Evolutionary conservation across 1,140 invertebrate species (phyloP).

Genomic region (Heliconius hewitsoni): DNA sequence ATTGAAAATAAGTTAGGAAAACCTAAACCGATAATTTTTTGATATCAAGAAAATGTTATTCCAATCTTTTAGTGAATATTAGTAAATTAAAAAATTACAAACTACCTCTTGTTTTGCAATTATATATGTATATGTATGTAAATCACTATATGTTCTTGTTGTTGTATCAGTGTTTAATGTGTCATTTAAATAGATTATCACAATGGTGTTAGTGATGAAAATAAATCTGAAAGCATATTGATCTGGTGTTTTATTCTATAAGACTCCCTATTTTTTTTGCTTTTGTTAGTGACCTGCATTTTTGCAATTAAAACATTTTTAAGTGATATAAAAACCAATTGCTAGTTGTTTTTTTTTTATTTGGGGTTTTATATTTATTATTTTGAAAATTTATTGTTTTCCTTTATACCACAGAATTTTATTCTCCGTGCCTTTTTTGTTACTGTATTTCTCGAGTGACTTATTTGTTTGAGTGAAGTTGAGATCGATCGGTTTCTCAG

Average conservation of each 20-base stretch:
- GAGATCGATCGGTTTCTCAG: no score
- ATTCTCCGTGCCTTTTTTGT: no score
- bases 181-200: conserved; percentile 3
- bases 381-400: no score
- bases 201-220: conserved; percentile 11
- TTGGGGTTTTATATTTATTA: no score
- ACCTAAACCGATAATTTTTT: background rate
- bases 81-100: background rate
- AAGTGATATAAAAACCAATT: no score
- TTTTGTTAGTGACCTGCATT: background rate
- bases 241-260: background rate
- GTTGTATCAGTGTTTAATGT: conserved; percentile 15
- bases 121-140: conserved; percentile 5
- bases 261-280: background rate
- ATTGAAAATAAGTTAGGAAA: no score
- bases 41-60: background rate
- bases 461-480: no score
- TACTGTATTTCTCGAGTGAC: no score
- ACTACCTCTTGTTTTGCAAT: conserved; percentile 8
- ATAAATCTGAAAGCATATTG: background rate
- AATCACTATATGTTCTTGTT: background rate
- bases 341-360: no score
- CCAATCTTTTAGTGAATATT: background rate
- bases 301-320: no score
- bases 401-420: no score